Base-by-base conservation (phyloP, 2,797 vertebrate genomes). In the Periophthalmus magnuspinnatus region DNA sequence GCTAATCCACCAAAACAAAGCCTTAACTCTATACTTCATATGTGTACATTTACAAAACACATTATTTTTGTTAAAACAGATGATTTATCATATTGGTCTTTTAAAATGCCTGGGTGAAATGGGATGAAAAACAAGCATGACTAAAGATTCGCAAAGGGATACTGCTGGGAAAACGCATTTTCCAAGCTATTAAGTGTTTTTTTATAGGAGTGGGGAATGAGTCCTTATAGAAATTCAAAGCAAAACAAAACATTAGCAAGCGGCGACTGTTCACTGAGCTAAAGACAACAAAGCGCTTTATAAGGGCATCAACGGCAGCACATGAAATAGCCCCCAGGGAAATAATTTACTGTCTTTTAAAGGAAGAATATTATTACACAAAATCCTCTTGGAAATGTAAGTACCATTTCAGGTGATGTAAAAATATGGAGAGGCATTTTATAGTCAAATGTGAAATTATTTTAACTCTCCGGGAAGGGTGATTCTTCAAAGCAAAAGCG, bases 181-280 rank as follows among this genome's bases (percentile, higher is more conserved):
- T 84, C 82, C 72, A 47, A 88, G 85, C 81, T 86, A 83, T 87
- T 86, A 88, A 88, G 80, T 85, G 80, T 73, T 81, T 85, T 80
- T 62, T 75, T 85, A 88, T 85, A 77, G 60, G 69, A 68, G 57
- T 84, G 78, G 75, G 79, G 67, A 86, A 80, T 41, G 72, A 66
- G 67, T 59, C 78, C 79, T 85, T 86, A 77, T 47, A 83, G 79
- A 74, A 81, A 76, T 79, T 81, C 80, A 81, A 63, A 75, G 60
- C 65, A 69, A 79, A 81, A 83, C 72, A 82, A 83, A 79, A 62
- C 76, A 69, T 79, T 81, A 78, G 48, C 22, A 21, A 24, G 61
- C 76, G 70, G 28, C 45, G 47, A 76, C 47, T 61, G 72, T 75
- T 64, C 71, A 65, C 64, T 84, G 79, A 85, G 80, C 67, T 76